These are phyloP conservation scores for Chelidonichthys spinosus DNA, from an alignment of 2,797 vertebrate species.

Conservation along the genomic window DNA sequence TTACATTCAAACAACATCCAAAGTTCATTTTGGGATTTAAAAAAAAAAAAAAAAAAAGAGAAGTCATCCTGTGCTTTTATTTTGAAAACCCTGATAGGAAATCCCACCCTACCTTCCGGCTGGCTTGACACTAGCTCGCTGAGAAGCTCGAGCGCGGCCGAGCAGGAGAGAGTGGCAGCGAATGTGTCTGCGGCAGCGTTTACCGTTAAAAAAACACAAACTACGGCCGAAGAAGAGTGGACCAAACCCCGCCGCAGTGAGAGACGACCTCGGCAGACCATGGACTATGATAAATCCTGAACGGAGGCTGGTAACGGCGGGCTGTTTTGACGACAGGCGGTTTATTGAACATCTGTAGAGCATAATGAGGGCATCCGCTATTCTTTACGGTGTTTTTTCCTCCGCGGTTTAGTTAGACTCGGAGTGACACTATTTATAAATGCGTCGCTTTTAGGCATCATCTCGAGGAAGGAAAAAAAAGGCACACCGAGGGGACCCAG, in stretches of 20 bases:
- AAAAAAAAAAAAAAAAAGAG: too few relatives aligned
- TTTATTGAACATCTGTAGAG: constrained; percentile 81
- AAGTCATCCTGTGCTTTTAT: constrained; percentile 30
- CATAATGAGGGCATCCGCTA: constrained; percentile 84
- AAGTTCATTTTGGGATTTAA: too few relatives aligned
- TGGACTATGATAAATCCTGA: constrained; percentile 65
- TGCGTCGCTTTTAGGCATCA: constrained; percentile 63
- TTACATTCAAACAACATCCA: too few relatives aligned
- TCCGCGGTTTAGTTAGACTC: constrained; percentile 69
- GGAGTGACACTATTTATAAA: constrained; percentile 74
- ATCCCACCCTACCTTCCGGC: fast-evolving
- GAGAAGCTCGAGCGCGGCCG: constrained; percentile 65
- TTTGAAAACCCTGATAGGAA: constrained; percentile 53
- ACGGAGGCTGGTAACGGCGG: constrained; percentile 45
- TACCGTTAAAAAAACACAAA: constrained; percentile 67
- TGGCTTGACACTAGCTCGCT: constrained; percentile 18
- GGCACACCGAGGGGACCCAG: constrained; percentile 55
- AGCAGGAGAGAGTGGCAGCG: constrained; percentile 70
- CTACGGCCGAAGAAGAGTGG: constrained; percentile 50
- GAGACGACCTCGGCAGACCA: constrained; percentile 53
- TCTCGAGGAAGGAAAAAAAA: constrained; percentile 33
- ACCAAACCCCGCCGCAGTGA: constrained; percentile 49
- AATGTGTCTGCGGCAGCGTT: constrained; percentile 77
- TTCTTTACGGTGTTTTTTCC: constrained; percentile 70
- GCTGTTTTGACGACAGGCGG: constrained; percentile 66